Evolutionary conservation across 2,113 vertebrate species (phyloP), one percentile per base, ranked within the genome.

Genomic region (Cyphomyrus plagiostoma): DNA sequence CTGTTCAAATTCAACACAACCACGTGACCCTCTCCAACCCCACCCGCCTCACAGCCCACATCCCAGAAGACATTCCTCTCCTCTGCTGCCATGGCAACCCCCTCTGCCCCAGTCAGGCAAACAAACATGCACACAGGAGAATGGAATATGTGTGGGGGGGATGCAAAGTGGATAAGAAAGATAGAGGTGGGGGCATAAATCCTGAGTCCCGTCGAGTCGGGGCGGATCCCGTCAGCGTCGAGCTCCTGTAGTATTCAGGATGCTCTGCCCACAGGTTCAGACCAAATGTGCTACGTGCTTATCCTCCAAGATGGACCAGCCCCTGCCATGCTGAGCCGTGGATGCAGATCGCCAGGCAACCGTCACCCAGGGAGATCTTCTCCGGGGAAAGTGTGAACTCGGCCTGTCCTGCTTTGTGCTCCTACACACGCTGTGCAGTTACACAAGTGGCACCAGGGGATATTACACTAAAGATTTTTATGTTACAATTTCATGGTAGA

Each of bases 321-420:
- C 70, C 70, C 4, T 39, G 39, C 30, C 70, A 7, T 35, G 70
- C 70, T 93, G 92, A 94, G 93, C 82, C 89, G 90, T 93, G 91
- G 91, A 91, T 92, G 89, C 89, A 90, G 91, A 95, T 96, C 96
- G 94, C 95, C 93, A 94, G 93, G 95, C 94, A 95, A 95, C 95
- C 89, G 92, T 90, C 86, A 93, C 94, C 94, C 93, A 92, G 92
- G 89, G 92, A 89, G 89, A 86, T 39, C 6, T 19, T 11, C 21
- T 74, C 26, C 15, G 92, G 93, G 21, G 92, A 74, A 17, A 90
- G 88, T 90, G 91, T 91, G 92, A 92, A 89, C 88, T 93, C 91
- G 91, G 94, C 95, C 90, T 92, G 83, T 86, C 93, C 92, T 90
- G 90, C 87, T 48, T n/a, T 19, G 9, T 48, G 62, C 58, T 74